Percentiles rank a stretch among this genome's conserved stretches.
Conservation (phyloP, 2,113 vertebrate genomes). For the human region DNA sequence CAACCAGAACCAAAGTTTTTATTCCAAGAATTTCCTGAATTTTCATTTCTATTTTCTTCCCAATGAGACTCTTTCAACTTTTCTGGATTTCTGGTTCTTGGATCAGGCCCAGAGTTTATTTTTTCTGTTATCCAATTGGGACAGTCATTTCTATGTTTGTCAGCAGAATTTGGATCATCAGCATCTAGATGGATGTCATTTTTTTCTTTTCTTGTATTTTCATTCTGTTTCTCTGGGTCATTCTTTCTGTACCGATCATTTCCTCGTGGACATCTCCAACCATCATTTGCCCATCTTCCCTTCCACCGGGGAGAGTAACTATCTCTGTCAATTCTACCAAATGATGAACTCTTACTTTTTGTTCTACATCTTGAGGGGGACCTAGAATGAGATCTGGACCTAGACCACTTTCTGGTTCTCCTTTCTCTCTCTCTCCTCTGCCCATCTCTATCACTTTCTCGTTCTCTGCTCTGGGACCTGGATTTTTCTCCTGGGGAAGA, state of each 20-base stretch:
- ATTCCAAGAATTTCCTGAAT: slow-evolving; percentile 86
- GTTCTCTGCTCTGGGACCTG: slow-evolving; percentile 88
- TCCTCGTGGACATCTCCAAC: slow-evolving; percentile 86
- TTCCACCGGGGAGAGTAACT: slow-evolving; percentile 91
- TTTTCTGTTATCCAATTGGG: slow-evolving; percentile 95
- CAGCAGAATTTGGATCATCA: slow-evolving; percentile 84
- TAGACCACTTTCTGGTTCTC: slow-evolving; percentile 87
- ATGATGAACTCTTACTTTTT: slow-evolving; percentile 85
- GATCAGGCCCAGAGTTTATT: slow-evolving; percentile 85
- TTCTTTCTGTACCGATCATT: slow-evolving; percentile 85
- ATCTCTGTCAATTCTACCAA: slow-evolving; percentile 86
- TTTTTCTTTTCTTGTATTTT: slow-evolving; percentile 85
- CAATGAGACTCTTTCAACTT: slow-evolving; percentile 84
- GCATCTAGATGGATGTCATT: slow-evolving; percentile 80
- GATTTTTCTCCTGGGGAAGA: slow-evolving; percentile 85
- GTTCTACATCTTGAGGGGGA: slow-evolving; percentile 89
- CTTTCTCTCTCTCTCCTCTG: slow-evolving; percentile 89
- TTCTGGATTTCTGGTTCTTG: slow-evolving; percentile 86
- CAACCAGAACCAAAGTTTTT: slow-evolving; percentile 85
- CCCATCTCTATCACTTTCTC: slow-evolving; percentile 85
- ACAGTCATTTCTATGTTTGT: slow-evolving; percentile 88
- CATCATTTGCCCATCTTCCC: slow-evolving; percentile 88
- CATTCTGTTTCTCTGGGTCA: slow-evolving; percentile 86
- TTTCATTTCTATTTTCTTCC: slow-evolving; percentile 89
- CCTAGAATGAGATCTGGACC: slow-evolving; percentile 88